A percentile compares a stretch with the other conserved stretches of the same genome.
phyloP scores from a whole-genome alignment of 2,888 invertebrate genomes.

The Tetragonisca angustula region DNA sequence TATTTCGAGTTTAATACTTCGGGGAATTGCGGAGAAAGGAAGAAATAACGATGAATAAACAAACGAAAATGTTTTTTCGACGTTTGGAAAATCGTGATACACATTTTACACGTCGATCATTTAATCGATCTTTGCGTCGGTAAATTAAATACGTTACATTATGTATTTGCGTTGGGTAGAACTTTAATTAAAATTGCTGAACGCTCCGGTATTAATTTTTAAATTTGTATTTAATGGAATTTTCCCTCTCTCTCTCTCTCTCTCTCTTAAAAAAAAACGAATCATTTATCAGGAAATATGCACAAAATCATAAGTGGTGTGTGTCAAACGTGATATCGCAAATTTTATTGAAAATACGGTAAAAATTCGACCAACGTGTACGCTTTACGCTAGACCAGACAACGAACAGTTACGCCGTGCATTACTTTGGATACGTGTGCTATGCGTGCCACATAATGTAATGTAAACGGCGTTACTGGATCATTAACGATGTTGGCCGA shows the following conservation, averaged over 20 bases:
- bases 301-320: background rate
- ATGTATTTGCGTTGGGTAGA: background rate
- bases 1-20: too few species aligned
- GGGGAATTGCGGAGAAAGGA: background rate
- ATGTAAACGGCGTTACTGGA: slow-evolving; percentile 51
- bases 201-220: background rate
- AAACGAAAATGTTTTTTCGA: background rate
- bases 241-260: background rate
- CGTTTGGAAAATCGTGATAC: background rate
- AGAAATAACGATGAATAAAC: background rate
- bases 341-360: background rate
- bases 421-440: slow-evolving; percentile 2
- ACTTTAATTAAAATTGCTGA: background rate
- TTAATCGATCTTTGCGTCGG: too few species aligned
- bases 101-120: too few species aligned
- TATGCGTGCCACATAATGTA: slow-evolving; percentile 13
- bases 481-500: slow-evolving; percentile 48
- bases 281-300: background rate
- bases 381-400: background rate
- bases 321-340: background rate
- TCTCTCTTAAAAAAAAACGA: background rate
- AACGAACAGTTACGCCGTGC: slow-evolving; percentile 21
- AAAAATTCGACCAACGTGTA: background rate
- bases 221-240: background rate
- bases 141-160: background rate